A percentile compares a stretch with the other conserved stretches of the same genome.
phyloP scores from a whole-genome alignment of 2,797 vertebrate species.

The Megalops cyprinoides region DNA sequence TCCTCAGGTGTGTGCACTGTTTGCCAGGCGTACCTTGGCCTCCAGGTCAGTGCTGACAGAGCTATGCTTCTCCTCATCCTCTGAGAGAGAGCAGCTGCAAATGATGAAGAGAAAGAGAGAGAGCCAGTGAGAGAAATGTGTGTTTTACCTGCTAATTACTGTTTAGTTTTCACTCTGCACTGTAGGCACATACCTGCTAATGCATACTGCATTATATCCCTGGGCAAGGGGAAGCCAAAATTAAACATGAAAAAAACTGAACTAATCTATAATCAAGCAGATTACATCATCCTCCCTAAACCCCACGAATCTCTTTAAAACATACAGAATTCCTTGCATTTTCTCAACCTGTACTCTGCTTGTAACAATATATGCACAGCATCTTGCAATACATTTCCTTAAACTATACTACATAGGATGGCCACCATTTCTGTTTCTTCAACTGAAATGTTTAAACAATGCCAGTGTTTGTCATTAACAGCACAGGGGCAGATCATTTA shows the following conservation, averaged over 20 bases:
- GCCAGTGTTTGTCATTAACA: no score
- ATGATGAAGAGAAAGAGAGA: neutral
- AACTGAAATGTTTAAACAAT: neutral
- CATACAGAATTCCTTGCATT: neutral
- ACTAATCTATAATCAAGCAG: neutral
- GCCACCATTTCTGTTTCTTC: neutral
- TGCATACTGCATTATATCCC: neutral
- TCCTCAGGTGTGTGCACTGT: neutral
- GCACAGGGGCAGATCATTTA: neutral
- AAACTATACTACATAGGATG: neutral
- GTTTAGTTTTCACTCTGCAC: neutral
- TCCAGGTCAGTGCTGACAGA: constrained; percentile 66
- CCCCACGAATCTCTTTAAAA: neutral
- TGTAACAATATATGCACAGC: neutral
- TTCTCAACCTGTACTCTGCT: neutral
- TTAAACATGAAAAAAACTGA: neutral
- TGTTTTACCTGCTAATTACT: neutral
- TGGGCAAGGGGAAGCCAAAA: neutral
- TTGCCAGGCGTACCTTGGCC: constrained; percentile 65
- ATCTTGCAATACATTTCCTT: neutral
- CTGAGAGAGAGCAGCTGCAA: constrained; percentile 69
- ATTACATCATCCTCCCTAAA: neutral
- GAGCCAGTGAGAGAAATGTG: no score
- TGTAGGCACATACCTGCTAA: neutral
- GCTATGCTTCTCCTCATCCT: constrained; percentile 70